phyloP scores from a whole-genome alignment of 2,888 invertebrate genomes.

The Athrips mouffetella region DNA sequence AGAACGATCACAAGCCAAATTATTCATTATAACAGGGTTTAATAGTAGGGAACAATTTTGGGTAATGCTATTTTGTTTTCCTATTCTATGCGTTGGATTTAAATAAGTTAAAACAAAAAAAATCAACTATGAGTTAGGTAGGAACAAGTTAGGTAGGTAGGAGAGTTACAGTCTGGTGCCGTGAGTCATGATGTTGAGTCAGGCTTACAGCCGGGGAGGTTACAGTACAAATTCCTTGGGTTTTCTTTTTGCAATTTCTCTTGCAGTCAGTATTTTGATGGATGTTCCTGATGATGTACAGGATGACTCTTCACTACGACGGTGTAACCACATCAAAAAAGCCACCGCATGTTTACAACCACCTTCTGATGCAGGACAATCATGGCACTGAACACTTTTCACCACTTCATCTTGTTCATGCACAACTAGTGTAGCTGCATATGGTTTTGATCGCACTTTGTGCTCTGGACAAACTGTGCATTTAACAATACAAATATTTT shows the following conservation, averaged over 20 bases:
- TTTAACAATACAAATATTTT: conserved; percentile 29
- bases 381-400: conserved; percentile 25
- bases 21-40: too few relatives aligned
- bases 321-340: conserved; percentile 37
- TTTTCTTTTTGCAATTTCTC: conserved; percentile 25
- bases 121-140: too few relatives aligned
- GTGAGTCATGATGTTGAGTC: too few relatives aligned
- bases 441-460: conserved; percentile 32
- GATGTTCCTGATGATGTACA: conserved; percentile 28
- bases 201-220: too few relatives aligned
- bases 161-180: too few relatives aligned
- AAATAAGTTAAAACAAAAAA: too few relatives aligned
- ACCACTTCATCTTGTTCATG: conserved; percentile 29
- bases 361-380: conserved; percentile 33
- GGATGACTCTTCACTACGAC: conserved; percentile 38
- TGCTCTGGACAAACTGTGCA: conserved; percentile 35
- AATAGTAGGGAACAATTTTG: too few relatives aligned
- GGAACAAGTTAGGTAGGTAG: too few relatives aligned
- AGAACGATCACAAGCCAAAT: too few relatives aligned
- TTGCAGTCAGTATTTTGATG: conserved; percentile 32
- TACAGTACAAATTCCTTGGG: conserved; percentile 18
- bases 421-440: conserved; percentile 27
- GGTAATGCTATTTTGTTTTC: too few relatives aligned
- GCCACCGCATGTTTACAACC: conserved; percentile 40
- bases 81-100: too few relatives aligned